Evolutionary conservation across 2,797 vertebrate genomes (phyloP), one percentile per base, ranked within the genome.

Genomic region (Phrynocephalus forsythii): DNA sequence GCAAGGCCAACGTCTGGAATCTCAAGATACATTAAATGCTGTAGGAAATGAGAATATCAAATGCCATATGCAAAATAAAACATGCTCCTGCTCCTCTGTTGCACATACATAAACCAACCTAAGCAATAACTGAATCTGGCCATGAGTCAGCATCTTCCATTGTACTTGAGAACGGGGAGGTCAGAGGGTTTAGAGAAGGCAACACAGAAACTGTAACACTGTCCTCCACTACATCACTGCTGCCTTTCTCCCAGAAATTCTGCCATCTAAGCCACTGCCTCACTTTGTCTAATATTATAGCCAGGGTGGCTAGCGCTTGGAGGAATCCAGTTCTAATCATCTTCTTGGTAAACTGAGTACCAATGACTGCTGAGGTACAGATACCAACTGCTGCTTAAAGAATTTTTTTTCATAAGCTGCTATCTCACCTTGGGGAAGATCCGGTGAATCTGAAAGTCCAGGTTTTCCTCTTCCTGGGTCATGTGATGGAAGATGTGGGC

Each of bases 1-100:
- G 85, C 91, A 92, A 44, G 3, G 94, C 86, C 81, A 95, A 88
- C 85, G 89, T 50, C 90, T 86, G 83, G 16, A 76, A 87, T 92
- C 85, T 84, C 87, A 87, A 83, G 84, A 90, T 44, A 84, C 2
- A 6, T 3, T 16, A 69, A 79, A 85, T 85, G 28, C 68, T 44
- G 18, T 26, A 72, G 24, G n/a, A 20, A 6, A 15, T 10, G 26
- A 73, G 30, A 73, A 33, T 73, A 18, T 73, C 30, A 63, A 63
- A 30, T 33, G n/a, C 71, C 5, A 33, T 30, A 33, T 5, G 71
- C 71, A 73, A 73, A 73, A 16, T 16, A 33, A 38, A 73, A 38
- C 18, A 38, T 73, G 30, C 1, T 73, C 1, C 30, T 16, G 9
- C 71, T 20, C n/a, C 24, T 33, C 15, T 5, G 18, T 18, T 73